Evolutionary conservation across 2,888 invertebrate species (phyloP).

Genomic region (Agonopterix subpropinquella): DNA sequence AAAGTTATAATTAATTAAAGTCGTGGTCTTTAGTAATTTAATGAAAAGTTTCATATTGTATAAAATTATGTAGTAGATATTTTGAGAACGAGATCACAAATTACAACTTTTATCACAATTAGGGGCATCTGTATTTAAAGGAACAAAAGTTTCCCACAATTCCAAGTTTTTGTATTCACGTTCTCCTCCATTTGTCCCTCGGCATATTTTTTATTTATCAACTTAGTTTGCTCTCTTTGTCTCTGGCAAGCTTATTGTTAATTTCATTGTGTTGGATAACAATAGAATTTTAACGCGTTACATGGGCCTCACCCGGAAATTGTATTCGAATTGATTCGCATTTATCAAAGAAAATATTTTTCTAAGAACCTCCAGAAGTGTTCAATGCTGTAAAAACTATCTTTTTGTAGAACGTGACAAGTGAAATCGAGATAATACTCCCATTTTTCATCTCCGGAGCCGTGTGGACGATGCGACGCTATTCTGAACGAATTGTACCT

Average conservation of each 20-base stretch:
- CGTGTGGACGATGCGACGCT: constrained; percentile 59
- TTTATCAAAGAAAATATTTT: background rate
- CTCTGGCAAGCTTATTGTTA: constrained; percentile 43
- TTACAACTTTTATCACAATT: too few relatives aligned
- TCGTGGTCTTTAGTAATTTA: too few relatives aligned
- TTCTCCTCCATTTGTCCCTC: constrained; percentile 40
- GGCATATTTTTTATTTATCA: constrained; percentile 49
- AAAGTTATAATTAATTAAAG: too few relatives aligned
- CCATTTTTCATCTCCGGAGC: constrained; percentile 61
- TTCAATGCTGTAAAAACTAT: constrained; percentile 11
- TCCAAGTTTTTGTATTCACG: constrained; percentile 25
- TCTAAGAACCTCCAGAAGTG: background rate
- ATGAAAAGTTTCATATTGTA: too few relatives aligned
- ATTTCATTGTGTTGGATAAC: constrained; percentile 38
- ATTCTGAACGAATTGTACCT: constrained; percentile 63
- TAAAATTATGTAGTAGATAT: too few relatives aligned
- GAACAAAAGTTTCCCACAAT: constrained; percentile 26
- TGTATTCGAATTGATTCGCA: constrained; percentile 28
- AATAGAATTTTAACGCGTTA: constrained; percentile 32
- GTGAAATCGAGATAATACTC: constrained; percentile 61
- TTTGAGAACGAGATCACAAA: too few relatives aligned
- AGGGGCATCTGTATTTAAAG: constrained; percentile 18
- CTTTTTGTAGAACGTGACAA: constrained; percentile 50
- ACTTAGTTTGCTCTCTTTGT: constrained; percentile 42
- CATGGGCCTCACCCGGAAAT: constrained; percentile 31